phyloP scores from a whole-genome alignment of 2,888 invertebrate species.

The Stenichneumon culpator region DNA sequence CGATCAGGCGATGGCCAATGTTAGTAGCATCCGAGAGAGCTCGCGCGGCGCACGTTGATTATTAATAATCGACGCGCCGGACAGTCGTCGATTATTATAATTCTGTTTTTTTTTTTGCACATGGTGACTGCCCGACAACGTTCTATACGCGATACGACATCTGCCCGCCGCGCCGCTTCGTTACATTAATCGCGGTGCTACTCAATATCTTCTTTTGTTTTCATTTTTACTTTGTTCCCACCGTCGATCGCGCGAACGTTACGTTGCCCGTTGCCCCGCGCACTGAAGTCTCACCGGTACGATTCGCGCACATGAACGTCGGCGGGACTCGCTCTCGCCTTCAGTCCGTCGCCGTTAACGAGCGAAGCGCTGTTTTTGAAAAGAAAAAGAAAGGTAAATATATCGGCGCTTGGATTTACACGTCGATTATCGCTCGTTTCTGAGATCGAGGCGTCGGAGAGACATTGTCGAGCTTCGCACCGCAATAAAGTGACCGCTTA shows the following conservation, averaged over 20 bases:
- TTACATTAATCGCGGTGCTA: background rate
- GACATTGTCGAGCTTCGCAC: no score
- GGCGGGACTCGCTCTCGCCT: constrained; percentile 19
- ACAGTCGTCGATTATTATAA: background rate
- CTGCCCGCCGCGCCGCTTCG: background rate
- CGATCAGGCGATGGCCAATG: constrained; percentile 35
- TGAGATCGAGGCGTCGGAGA: no score
- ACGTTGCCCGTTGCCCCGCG: background rate
- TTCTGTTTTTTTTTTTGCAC: background rate
- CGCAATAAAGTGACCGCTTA: no score
- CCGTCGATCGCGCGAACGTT: background rate
- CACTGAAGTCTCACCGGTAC: background rate
- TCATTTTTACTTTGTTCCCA: background rate
- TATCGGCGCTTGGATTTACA: background rate
- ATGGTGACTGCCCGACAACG: background rate
- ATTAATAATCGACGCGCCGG: constrained; percentile 56
- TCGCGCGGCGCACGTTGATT: constrained; percentile 46
- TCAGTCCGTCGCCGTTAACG: constrained; percentile 5
- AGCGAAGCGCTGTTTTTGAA: constrained; percentile 11
- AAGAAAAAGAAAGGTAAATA: constrained; percentile 32
- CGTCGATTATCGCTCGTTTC: no score
- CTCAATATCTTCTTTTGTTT: background rate
- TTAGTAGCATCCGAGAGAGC: constrained; percentile 36
- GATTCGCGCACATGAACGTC: background rate
- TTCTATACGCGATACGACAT: background rate